Conservation (phyloP, 1,140 invertebrate genomes). For the Pseudomyrmex concolor region DNA sequence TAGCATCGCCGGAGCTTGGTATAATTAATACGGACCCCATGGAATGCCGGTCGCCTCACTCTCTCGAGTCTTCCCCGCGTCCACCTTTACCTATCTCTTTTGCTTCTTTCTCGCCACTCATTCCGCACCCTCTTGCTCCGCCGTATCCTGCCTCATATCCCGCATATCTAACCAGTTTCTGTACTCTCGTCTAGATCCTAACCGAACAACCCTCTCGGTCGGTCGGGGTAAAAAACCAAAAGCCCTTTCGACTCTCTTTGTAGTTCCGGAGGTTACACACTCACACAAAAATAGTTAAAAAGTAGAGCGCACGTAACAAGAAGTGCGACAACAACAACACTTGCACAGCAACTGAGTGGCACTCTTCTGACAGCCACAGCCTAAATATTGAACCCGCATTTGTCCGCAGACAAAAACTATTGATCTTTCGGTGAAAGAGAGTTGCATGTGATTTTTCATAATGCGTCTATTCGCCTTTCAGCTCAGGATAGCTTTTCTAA, state of each 20-base stretch:
- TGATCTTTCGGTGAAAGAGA: not conserved
- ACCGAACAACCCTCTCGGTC: conserved; percentile 26
- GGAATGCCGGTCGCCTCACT: conserved; percentile 84
- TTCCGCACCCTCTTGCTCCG: conserved; percentile 65
- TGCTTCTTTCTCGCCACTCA: conserved; percentile 68
- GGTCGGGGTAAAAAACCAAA: conserved; percentile 13
- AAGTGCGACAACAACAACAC: conserved; percentile 46
- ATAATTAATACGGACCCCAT: conserved; percentile 84
- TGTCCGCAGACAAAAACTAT: conserved; percentile 50
- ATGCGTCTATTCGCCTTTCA: conserved; percentile 40
- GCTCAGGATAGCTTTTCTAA: conserved; percentile 20
- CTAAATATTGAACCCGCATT: conserved; percentile 71
- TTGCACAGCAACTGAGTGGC: conserved; percentile 19
- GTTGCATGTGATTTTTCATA: conserved; percentile 24
- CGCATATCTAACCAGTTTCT: conserved; percentile 71
- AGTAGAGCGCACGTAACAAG: conserved; percentile 66
- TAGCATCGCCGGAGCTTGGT: conserved; percentile 78
- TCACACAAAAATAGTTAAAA: conserved; percentile 58
- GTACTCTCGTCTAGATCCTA: conserved; percentile 68
- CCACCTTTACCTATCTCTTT: conserved; percentile 62
- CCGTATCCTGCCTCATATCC: conserved; percentile 33
- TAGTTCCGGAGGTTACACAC: conserved; percentile 12
- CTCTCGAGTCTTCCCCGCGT: conserved; percentile 63
- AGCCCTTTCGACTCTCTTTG: conserved; percentile 7
- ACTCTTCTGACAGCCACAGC: conserved; percentile 66